Evolutionary conservation across 1,140 invertebrate species (phyloP).

Genomic region (Philopotamus ludificatus): DNA sequence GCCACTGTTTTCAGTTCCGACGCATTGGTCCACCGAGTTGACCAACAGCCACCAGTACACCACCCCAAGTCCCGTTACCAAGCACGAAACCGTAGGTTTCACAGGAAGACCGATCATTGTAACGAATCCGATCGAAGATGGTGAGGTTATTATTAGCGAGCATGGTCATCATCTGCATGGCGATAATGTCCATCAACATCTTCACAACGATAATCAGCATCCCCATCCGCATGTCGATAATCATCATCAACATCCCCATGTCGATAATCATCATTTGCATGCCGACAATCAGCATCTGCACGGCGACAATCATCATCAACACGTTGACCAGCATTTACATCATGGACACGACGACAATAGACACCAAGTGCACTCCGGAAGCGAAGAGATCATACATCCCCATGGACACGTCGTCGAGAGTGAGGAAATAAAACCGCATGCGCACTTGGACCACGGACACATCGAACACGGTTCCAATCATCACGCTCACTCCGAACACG

Average conservation of each 20-base stretch:
- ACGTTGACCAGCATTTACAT: too few relatives aligned
- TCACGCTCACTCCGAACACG: too few relatives aligned
- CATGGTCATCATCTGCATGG: background rate
- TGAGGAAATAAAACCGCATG: too few relatives aligned
- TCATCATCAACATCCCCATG: too few relatives aligned
- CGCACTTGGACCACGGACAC: background rate
- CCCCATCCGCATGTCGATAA: background rate
- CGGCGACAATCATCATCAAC: too few relatives aligned
- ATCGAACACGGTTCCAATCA: too few relatives aligned
- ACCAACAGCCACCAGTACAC: constrained; percentile 24
- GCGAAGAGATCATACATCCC: too few relatives aligned
- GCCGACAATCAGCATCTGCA: too few relatives aligned
- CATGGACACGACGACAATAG: background rate
- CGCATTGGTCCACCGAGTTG: constrained; percentile 39
- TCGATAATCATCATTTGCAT: too few relatives aligned
- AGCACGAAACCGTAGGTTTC: constrained; percentile 10
- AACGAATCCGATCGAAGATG: constrained; percentile 17
- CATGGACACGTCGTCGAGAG: too few relatives aligned
- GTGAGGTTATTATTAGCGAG: too few relatives aligned
- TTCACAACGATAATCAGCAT: background rate
- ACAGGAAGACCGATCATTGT: constrained; percentile 35
- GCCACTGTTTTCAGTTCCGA: constrained; percentile 22
- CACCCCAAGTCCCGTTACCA: constrained; percentile 17
- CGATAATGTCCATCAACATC: background rate
- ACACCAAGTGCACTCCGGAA: background rate